Evolutionary conservation across 2,888 invertebrate genomes (phyloP).

Genomic region (Steinernema hermaphroditum): DNA sequence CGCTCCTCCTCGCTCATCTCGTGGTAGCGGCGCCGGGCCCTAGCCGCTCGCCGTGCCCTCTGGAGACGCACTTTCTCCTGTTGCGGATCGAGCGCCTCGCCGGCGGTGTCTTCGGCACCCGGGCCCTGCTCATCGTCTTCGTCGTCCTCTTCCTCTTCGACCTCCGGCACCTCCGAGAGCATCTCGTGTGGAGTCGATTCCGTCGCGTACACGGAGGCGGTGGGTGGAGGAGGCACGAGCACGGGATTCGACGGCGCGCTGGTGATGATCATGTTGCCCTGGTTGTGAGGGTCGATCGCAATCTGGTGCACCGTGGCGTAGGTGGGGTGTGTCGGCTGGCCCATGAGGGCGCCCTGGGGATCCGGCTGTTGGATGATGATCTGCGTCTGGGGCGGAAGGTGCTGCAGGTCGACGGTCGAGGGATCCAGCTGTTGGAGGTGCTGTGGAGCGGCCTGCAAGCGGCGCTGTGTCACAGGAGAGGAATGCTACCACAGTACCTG

Average conservation of each 20-base stretch:
- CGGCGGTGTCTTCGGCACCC: too few species aligned
- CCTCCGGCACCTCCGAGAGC: background rate
- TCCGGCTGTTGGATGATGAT: constrained; percentile 10
- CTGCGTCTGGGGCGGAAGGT: constrained; percentile 3
- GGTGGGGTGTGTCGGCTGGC: background rate
- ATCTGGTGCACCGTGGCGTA: constrained; percentile 8
- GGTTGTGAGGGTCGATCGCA: constrained; percentile 1
- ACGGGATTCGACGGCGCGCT: background rate
- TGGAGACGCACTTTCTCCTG: constrained; percentile 31
- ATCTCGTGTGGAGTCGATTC: background rate
- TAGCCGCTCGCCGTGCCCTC: constrained; percentile 32
- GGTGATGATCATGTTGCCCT: background rate
- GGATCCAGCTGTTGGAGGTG: constrained; percentile 6
- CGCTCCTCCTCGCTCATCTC: constrained; percentile 38
- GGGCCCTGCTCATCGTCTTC: background rate
- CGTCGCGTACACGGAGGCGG: background rate
- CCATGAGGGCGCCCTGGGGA: background rate
- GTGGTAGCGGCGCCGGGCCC: constrained; percentile 36
- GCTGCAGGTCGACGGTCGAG: background rate
- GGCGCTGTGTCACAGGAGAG: too few species aligned
- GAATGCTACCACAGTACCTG: background rate
- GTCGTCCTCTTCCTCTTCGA: background rate
- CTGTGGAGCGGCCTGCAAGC: constrained; percentile 9
- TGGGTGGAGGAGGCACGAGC: too few species aligned
- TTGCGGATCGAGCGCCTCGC: background rate